Evolutionary conservation across 2,797 vertebrate species (phyloP).

Genomic region (Hybognathus amarus): DNA sequence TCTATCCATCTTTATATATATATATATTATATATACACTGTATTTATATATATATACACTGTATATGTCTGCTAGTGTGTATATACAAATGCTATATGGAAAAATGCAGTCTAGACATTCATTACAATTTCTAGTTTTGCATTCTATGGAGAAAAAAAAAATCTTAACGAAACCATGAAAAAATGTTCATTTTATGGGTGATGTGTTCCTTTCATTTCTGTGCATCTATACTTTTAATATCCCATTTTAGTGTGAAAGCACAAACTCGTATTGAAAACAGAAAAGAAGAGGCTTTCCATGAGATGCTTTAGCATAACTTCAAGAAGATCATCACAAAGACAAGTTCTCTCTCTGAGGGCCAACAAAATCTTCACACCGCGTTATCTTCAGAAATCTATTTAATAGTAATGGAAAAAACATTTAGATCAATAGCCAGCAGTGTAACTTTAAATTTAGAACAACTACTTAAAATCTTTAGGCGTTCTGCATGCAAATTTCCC

Average conservation of each 20-base stretch:
- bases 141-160: no score
- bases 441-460: background rate
- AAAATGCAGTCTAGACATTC: no score
- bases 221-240: background rate
- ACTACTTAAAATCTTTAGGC: background rate
- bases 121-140: no score
- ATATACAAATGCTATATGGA: no score
- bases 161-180: no score
- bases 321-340: background rate
- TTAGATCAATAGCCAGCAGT: background rate
- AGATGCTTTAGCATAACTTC: background rate
- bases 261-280: background rate
- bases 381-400: background rate
- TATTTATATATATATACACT: no score
- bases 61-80: no score
- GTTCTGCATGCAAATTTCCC: background rate
- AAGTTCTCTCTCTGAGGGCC: background rate
- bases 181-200: no score
- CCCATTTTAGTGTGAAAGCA: slow-evolving; percentile 4
- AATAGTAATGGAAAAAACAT: background rate
- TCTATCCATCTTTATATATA: no score
- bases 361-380: background rate
- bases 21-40: no score
- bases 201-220: background rate
- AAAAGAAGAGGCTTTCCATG: background rate